These are phyloP conservation scores for Sebastiscus albofasciatus DNA, from an alignment of 2,797 vertebrate species.

Conservation along the genomic window DNA sequence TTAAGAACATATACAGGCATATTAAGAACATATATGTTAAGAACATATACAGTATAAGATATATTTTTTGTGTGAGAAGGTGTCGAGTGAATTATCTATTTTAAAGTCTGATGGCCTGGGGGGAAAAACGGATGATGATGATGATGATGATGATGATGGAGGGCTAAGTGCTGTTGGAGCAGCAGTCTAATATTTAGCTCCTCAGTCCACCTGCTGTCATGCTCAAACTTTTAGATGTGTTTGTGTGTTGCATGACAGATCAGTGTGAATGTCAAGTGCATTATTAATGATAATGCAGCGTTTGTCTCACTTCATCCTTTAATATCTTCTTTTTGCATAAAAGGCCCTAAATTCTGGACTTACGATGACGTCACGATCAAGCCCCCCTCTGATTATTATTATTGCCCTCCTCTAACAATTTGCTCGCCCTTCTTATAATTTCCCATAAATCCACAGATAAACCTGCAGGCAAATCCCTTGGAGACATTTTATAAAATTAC, in stretches of 20 bases:
- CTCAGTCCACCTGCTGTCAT: slow-evolving; percentile 43
- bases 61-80: too few species aligned
- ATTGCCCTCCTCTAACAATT: slow-evolving; percentile 54
- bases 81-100: too few species aligned
- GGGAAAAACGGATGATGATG: not conserved
- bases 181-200: slow-evolving; percentile 6
- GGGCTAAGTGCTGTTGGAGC: not conserved
- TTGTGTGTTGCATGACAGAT: slow-evolving; percentile 32
- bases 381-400: slow-evolving; percentile 35
- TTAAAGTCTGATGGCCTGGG: too few species aligned
- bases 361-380: slow-evolving; percentile 31
- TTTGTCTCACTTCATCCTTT: slow-evolving; percentile 52
- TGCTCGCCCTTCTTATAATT: slow-evolving; percentile 64
- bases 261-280: slow-evolving; percentile 73
- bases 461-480: slow-evolving; percentile 63
- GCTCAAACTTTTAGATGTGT: slow-evolving; percentile 29
- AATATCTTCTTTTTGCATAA: slow-evolving; percentile 19
- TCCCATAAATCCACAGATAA: slow-evolving; percentile 71
- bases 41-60: too few species aligned
- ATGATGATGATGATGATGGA: slow-evolving; percentile 1
- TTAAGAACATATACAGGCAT: too few species aligned
- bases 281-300: slow-evolving; percentile 75
- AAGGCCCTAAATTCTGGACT: slow-evolving; percentile 30
- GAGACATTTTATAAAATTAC: slow-evolving; percentile 82
- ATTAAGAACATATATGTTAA: too few species aligned